phyloP scores from a whole-genome alignment of 2,113 vertebrate species.

The Ciconia maguari region DNA sequence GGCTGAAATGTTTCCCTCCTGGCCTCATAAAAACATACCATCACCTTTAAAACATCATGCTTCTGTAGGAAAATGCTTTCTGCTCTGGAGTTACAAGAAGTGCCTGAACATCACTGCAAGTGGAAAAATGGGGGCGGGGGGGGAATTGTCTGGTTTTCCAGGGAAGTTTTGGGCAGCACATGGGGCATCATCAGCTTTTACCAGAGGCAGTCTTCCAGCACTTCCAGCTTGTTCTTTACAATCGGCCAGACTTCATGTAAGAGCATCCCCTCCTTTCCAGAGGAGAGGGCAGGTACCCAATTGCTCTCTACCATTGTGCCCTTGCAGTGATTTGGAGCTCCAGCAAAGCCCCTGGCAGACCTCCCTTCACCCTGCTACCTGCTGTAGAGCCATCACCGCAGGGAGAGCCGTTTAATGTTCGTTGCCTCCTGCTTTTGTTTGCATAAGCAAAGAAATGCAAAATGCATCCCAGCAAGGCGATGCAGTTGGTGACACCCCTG shows the following conservation, averaged over 20 bases:
- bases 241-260: background rate
- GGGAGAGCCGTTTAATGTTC: background rate
- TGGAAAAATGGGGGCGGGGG: background rate
- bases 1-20: slow-evolving; percentile 13
- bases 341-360: background rate
- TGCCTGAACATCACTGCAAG: background rate
- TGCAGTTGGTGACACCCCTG: background rate
- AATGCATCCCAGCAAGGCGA: background rate
- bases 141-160: background rate
- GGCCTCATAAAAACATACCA: slow-evolving; percentile 10
- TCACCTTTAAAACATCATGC: background rate
- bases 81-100: background rate
- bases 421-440: background rate
- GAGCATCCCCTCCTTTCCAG: background rate
- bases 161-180: background rate
- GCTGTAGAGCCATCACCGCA: background rate
- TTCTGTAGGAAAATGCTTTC: background rate
- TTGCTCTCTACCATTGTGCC: rapidly evolving
- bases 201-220: too few relatives aligned
- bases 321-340: background rate
- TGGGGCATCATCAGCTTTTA: background rate
- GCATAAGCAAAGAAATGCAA: background rate
- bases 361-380: background rate
- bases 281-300: background rate
- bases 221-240: background rate